These are phyloP conservation scores for Sebastes dallii DNA, from an alignment of 2,797 vertebrate genomes.

Conservation along the genomic window DNA sequence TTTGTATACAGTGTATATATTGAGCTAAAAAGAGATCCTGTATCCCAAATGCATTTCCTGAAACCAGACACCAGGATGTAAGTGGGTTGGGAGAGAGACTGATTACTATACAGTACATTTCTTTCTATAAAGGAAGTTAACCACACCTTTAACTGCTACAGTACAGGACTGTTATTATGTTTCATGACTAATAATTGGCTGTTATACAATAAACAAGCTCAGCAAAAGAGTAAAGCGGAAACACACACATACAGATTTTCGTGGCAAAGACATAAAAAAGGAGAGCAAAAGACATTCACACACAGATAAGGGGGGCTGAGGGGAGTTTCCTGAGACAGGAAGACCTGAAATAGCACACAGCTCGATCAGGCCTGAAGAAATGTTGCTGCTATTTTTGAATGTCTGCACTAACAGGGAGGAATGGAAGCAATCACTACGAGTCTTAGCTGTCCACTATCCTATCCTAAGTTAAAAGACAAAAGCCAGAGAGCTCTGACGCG, in stretches of 20 bases:
- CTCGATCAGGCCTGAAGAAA: slow-evolving; percentile 77
- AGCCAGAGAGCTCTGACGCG: neutral
- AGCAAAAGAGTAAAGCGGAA: slow-evolving; percentile 15
- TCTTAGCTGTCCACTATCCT: slow-evolving; percentile 7
- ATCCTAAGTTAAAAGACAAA: slow-evolving; percentile 19
- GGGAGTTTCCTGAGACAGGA: slow-evolving; percentile 84
- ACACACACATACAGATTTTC: slow-evolving; percentile 13
- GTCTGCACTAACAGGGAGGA: slow-evolving; percentile 60
- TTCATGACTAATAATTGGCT: neutral
- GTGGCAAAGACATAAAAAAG: slow-evolving; percentile 37
- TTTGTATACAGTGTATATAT: neutral
- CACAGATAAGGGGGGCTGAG: slow-evolving; percentile 57
- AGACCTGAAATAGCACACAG: slow-evolving; percentile 81
- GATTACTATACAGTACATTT: neutral
- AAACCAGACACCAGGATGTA: slow-evolving; percentile 8
- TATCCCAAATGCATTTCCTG: slow-evolving; percentile 1
- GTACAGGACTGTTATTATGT: neutral
- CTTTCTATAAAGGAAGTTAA: neutral
- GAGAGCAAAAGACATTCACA: slow-evolving; percentile 55
- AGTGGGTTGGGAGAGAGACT: neutral
- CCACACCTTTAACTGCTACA: neutral
- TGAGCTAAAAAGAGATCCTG: neutral
- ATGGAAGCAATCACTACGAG: slow-evolving; percentile 52
- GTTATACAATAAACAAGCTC: slow-evolving; percentile 5
- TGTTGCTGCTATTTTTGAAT: slow-evolving; percentile 77